A percentile compares a stretch with the other conserved stretches of the same genome.
These are phyloP conservation scores for Notoglanidium macrostoma DNA, from an alignment of 2,797 vertebrate genomes.

Conservation along the genomic window DNA sequence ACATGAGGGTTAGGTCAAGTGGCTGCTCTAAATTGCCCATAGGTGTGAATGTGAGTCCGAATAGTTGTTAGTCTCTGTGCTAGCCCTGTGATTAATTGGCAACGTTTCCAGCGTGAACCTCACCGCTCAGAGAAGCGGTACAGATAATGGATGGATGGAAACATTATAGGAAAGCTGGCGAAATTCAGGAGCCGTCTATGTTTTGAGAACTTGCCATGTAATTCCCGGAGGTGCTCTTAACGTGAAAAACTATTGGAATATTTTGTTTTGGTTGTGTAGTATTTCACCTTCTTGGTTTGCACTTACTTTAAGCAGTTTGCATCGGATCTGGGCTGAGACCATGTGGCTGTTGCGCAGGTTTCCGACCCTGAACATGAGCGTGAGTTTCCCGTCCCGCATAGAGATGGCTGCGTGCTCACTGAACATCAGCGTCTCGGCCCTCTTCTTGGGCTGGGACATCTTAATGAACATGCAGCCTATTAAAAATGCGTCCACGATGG, in stretches of 20 bases:
- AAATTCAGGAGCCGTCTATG: not conserved
- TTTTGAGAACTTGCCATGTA: not conserved
- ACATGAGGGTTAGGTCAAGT: no score
- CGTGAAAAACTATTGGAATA: not conserved
- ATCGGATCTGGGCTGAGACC: conserved; percentile 98
- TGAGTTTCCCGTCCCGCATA: conserved; percentile 96
- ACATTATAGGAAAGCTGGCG: not conserved
- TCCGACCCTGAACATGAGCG: conserved; percentile 97
- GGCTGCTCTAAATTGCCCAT: no score
- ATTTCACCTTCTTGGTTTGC: not conserved
- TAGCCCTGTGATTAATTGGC: no score
- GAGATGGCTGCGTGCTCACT: conserved; percentile 95
- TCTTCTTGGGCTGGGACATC: conserved; percentile 99
- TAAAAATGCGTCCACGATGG: conserved; percentile 96
- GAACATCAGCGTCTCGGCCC: conserved; percentile 98
- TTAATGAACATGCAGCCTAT: conserved; percentile 99
- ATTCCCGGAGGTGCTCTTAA: not conserved
- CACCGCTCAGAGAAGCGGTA: no score
- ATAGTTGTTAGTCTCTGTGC: no score
- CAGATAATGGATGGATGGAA: no score
- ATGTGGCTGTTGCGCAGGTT: conserved; percentile 99
- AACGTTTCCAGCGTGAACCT: no score
- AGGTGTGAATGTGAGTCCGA: no score
- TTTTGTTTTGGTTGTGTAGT: not conserved
- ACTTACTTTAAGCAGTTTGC: conserved; percentile 98